Percentiles rank a stretch among this genome's conserved stretches.
Conservation (phyloP, 2,888 invertebrate species). For the Cordilura impudica region DNA sequence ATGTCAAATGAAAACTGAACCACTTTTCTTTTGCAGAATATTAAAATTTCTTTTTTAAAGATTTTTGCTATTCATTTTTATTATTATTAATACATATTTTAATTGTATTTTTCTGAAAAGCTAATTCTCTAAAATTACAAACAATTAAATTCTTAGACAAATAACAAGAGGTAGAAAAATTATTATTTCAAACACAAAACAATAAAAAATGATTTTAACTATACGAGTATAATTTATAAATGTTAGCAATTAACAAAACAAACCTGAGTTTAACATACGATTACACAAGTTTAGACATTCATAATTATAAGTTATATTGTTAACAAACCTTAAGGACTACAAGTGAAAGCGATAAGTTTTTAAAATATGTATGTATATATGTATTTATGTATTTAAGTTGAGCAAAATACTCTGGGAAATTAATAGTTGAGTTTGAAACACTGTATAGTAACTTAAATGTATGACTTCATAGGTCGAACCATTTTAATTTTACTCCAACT, state of each 20-base stretch:
- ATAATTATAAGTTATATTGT: not conserved
- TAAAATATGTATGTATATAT: not conserved
- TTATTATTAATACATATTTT: not conserved
- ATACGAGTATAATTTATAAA: too few relatives aligned
- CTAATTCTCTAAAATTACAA: not conserved
- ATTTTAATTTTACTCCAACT: not conserved
- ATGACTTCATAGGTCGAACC: slow-evolving; percentile 17
- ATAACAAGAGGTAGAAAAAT: slow-evolving; percentile 46
- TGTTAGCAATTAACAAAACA: too few relatives aligned
- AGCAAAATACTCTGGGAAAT: not conserved
- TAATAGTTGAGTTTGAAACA: slow-evolving; percentile 41
- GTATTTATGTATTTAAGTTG: too few relatives aligned
- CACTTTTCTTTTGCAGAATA: too few relatives aligned
- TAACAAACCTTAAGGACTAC: not conserved
- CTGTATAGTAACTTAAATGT: not conserved
- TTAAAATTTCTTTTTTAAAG: too few relatives aligned
- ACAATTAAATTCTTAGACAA: not conserved
- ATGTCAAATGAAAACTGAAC: too few relatives aligned
- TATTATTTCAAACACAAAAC: not conserved
- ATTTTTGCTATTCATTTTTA: too few relatives aligned
- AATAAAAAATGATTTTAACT: too few relatives aligned
- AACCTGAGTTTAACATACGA: too few relatives aligned
- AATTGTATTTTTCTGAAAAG: slow-evolving; percentile 8
- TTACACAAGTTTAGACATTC: too few relatives aligned
- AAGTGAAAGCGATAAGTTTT: not conserved